Evolutionary conservation across 2,888 invertebrate genomes (phyloP), one percentile per base, ranked within the genome.

Genomic region (Caenorhabditis imperialis): DNA sequence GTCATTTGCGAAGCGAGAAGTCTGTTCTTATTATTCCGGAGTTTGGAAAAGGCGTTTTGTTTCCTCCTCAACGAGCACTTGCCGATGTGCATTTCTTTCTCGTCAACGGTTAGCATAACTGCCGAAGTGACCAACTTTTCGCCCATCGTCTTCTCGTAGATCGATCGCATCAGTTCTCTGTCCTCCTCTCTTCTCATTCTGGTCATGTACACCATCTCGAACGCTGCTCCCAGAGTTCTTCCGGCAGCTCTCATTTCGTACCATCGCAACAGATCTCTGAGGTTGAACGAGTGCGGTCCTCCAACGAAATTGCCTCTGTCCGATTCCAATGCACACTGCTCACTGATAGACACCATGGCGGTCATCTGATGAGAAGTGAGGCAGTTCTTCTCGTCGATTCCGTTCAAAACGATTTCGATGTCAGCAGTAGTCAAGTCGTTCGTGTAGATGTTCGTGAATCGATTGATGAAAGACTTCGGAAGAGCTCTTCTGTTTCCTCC

Each of bases 241-340:
- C 78, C 78, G 51, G 62, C 57, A 1, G 55, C 48, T 27, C 53
- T 53, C 35, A 81, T 54, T 38, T 95, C 93, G 88, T 94, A 94
- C 96, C 96, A 98, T 81, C 98, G 92, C 69, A 93, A 92, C 80
- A 99, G 91, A 88, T 99, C 99, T 84, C 99, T 91, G 48, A 99
- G 90, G 90, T 99, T 99, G 90, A 97, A 94, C 89, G 99, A 98
- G 93, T 94, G 98, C 0, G 97, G 97, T 0, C 93, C 92, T 0
- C 97, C 96, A 86, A 90, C n/a, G 37, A 81, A 72, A 51, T 44
- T 51, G n/a, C 50, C 63, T 18, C 60, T 57, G 12, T 73, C 62
- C n/a, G 77, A 54, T 44, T 62, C 62, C 14, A 27, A 2, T 25
- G 45, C 63, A 16, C 69, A 71, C 40, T 60, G 44, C 25, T 75